A percentile compares a stretch with the other conserved stretches of the same genome.
Evolutionary conservation across 2,888 invertebrate species (phyloP).

Genomic region (Chrysotoxum bicinctum): DNA sequence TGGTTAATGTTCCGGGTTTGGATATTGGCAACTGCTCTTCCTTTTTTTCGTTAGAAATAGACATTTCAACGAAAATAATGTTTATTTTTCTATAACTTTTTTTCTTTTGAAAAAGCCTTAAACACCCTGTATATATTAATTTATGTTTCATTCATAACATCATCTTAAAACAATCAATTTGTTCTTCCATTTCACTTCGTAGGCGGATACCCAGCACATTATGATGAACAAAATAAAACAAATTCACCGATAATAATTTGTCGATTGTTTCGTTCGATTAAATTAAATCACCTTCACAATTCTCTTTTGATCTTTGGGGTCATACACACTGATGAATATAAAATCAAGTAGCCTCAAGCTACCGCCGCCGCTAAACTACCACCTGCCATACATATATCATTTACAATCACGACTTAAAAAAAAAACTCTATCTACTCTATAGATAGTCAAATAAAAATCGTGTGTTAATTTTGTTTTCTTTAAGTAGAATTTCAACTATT

Average conservation of each 20-base stretch:
- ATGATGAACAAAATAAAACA: conserved; percentile 15
- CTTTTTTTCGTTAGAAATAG: too few relatives aligned
- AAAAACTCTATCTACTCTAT: conserved; percentile 40
- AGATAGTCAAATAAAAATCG: conserved; percentile 36
- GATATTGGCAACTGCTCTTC: too few relatives aligned
- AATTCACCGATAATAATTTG: conserved; percentile 29
- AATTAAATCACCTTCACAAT: conserved; percentile 34
- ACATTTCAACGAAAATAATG: too few relatives aligned
- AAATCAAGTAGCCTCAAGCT: conserved; percentile 42
- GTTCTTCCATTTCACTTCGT: neutral
- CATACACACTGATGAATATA: conserved; percentile 29
- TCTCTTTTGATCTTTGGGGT: conserved; percentile 30
- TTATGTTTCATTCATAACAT: conserved; percentile 8
- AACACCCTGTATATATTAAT: neutral
- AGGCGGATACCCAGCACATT: neutral
- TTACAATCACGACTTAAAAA: conserved; percentile 33
- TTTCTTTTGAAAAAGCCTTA: neutral
- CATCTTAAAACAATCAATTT: conserved; percentile 15
- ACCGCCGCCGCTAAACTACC: conserved; percentile 58
- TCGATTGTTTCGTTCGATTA: conserved; percentile 30
- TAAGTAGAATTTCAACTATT: conserved; percentile 64
- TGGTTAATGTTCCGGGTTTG: too few relatives aligned
- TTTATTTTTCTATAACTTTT: too few relatives aligned
- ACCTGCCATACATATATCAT: conserved; percentile 65
- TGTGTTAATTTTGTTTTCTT: conserved; percentile 42